Base-by-base conservation (phyloP, 2,113 vertebrate genomes). In the Electrona antarctica region DNA sequence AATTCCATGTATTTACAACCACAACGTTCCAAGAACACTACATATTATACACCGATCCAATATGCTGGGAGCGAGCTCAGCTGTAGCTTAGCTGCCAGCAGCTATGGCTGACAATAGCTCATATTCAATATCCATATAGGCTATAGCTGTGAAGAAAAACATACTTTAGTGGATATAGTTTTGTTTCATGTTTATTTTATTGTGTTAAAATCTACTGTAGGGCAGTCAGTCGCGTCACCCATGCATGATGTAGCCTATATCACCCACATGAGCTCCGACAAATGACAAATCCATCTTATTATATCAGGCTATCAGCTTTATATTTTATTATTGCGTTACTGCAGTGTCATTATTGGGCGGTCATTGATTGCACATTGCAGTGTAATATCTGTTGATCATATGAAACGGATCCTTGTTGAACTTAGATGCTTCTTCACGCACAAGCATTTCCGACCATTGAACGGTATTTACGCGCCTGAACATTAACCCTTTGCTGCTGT, bases 391-490 rank as follows among this genome's bases (percentile, higher is more conserved):
- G 78, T 0, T 15, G 33, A 1, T 14, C 7, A 60, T 46, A 7
- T 13, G 0, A 21, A 50, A 0, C 13, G 21, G 2, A 61, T 33
- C 14, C 62, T 60, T 47, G 63, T 66, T 73, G 80, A 73, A 76
- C 79, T 75, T 80, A 83, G 83, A 90, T 78, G 15, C 41, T 78
- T 71, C 41, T 78, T 71, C 7, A 41, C 15, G 77, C 82, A 85
- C 69, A 46, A 86, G 77, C 74, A 78, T 85, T 82, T 68, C 78
- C 61, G 71, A 84, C 82, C 81, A 14, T 12, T 50, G 77, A 59
- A 74, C 64, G 75, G 86, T 78, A 83, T 94, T 93, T 94, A 91
- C 92, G 91, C 92, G 93, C 91, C 90, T 89, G 89, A 89, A 90
- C 88, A 64, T 94, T 92, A 93, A 94, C 92, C 88, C 89, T 85